These are phyloP conservation scores for Uloborus diversus DNA, from an alignment of 1,140 invertebrate genomes.

Conservation along the genomic window DNA sequence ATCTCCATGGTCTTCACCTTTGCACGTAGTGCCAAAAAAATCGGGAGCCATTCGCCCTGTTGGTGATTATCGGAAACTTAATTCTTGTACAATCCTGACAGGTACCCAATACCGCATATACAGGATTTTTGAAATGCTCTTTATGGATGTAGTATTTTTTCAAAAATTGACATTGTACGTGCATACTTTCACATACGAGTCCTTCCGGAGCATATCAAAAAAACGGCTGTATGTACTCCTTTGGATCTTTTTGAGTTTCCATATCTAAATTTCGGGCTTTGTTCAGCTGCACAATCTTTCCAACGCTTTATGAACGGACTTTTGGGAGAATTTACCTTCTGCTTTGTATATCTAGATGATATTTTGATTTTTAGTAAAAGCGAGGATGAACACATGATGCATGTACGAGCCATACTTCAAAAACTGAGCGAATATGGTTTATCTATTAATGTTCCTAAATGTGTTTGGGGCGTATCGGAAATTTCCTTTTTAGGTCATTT, in stretches of 20 bases:
- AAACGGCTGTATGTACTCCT: background rate
- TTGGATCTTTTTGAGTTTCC: constrained; percentile 2
- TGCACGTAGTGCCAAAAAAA: constrained; percentile 58
- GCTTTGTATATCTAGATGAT: constrained; percentile 6
- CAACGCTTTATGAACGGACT: background rate
- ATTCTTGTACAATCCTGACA: constrained; percentile 61
- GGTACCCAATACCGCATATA: constrained; percentile 64
- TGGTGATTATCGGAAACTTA: constrained; percentile 60
- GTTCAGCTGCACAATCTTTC: background rate
- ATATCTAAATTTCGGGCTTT: background rate
- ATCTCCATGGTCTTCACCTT: constrained; percentile 65
- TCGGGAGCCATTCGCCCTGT: constrained; percentile 42
- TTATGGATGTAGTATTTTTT: background rate
- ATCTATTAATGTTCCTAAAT: background rate
- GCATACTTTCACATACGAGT: background rate
- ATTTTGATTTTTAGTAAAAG: constrained; percentile 3
- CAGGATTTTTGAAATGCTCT: constrained; percentile 22
- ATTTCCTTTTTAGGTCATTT: background rate
- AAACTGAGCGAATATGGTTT: background rate
- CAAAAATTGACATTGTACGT: background rate
- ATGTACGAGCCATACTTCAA: background rate
- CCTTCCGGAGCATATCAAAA: background rate
- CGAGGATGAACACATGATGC: background rate
- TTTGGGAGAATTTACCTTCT: background rate
- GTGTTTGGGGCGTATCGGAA: background rate